Evolutionary conservation across 2,797 vertebrate species (phyloP).

Genomic region (Sebastes jordani): DNA sequence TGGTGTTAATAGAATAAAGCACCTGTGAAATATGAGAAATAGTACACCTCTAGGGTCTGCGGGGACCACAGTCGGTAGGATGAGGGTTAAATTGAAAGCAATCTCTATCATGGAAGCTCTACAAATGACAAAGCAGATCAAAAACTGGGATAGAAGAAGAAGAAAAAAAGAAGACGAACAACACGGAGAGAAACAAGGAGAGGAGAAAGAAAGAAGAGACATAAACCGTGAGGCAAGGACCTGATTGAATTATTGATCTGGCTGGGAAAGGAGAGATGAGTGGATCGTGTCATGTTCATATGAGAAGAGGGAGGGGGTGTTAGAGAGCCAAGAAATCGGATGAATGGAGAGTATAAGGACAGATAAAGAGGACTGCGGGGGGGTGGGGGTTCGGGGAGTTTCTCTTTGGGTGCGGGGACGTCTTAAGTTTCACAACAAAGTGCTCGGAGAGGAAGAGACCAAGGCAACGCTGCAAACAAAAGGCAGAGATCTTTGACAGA

Average conservation of each 20-base stretch:
- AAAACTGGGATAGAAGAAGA: background rate
- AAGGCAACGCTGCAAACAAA: slow-evolving; percentile 9
- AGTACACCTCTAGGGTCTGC: too few relatives aligned
- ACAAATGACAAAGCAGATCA: background rate
- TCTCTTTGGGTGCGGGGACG: background rate
- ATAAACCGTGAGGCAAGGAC: slow-evolving; percentile 35
- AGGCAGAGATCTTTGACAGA: background rate
- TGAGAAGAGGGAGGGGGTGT: background rate
- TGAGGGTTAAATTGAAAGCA: background rate
- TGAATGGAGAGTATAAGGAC: slow-evolving; percentile 31
- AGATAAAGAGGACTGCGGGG: background rate
- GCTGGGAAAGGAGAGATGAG: slow-evolving; percentile 74
- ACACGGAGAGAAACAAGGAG: background rate
- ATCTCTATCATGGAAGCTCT: background rate
- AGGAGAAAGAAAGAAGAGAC: slow-evolving; percentile 37
- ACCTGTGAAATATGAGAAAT: too few relatives aligned
- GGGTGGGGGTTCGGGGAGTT: slow-evolving; percentile 21
- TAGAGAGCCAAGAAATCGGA: slow-evolving; percentile 12
- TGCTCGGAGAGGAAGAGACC: background rate
- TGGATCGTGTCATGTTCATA: slow-evolving; percentile 66
- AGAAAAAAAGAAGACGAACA: background rate
- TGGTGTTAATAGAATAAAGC: too few relatives aligned
- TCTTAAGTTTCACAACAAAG: slow-evolving; percentile 61
- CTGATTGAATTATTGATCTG: slow-evolving; percentile 80
- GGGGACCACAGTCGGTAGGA: too few relatives aligned